These are phyloP conservation scores for Nesoenas mayeri DNA, from an alignment of 2,113 vertebrate species.

Conservation along the genomic window DNA sequence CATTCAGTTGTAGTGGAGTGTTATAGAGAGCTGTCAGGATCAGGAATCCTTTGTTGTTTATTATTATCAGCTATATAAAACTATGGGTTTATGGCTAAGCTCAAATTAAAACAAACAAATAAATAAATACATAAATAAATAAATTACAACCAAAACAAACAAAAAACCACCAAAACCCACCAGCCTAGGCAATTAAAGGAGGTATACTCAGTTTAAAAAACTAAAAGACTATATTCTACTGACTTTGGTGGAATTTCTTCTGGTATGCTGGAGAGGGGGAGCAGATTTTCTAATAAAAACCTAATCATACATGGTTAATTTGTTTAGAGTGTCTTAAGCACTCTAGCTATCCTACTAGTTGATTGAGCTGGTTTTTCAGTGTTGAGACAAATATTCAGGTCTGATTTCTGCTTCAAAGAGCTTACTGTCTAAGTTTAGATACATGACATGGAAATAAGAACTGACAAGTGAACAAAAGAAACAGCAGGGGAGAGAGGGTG, in stretches of 20 bases:
- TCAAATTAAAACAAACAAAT: too few species aligned
- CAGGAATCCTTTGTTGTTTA: neutral
- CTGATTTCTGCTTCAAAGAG: neutral
- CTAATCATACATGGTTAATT: neutral
- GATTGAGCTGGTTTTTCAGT: neutral
- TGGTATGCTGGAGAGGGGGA: neutral
- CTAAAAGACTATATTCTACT: neutral
- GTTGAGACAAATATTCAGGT: neutral
- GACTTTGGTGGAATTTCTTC: neutral
- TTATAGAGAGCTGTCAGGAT: neutral
- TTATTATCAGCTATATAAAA: neutral
- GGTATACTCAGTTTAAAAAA: neutral
- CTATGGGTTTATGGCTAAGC: neutral
- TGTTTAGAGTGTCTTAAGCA: neutral
- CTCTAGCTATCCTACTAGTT: neutral
- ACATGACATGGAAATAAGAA: constrained; percentile 15
- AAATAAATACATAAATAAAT: too few species aligned
- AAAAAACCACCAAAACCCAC: too few species aligned
- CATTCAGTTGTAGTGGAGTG: accelerated
- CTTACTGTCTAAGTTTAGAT: neutral
- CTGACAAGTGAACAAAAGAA: constrained; percentile 35
- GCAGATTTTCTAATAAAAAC: neutral
- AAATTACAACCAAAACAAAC: too few species aligned
- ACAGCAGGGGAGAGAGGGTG: neutral
- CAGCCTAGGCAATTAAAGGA: neutral